Base-by-base conservation (phyloP, 2,888 invertebrate species). In the Ceraclea dissimilis region DNA sequence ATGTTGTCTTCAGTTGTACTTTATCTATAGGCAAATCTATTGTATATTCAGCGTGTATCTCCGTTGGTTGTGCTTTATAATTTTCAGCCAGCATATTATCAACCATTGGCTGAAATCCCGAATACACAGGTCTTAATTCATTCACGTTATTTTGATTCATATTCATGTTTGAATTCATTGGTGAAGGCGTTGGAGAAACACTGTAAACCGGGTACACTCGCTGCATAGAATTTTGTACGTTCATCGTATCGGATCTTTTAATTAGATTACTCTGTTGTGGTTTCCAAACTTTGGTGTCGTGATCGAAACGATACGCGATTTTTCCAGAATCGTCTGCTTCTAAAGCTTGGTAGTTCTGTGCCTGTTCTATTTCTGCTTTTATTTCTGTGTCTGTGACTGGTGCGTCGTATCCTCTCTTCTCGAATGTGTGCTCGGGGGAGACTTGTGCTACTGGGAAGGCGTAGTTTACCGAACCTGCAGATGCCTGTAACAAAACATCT, bases 391-490 rank as follows among this genome's bases (percentile, higher is more conserved):
- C 69, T 69, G 1, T 69, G 65, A 19, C 66, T 69, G 63, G 68
- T 63, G 1, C 68, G 67, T 73, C 72, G 51, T 60, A 53, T 6
- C 57, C 60, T 60, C 78, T 65, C 63, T 72, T 75, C 60, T 77
- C 77, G 54, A 70, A 74, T 63, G 75, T 73, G n/a, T 75, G 75
- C 21, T 71, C 71, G 49, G 67, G 68, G 65, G 54, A 66, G 62
- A 61, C 75, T 71, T 11, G 72, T 63, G 55, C 69, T 78, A 55
- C 8, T 79, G 76, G 2, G 79, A 69, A 60, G 85, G 84, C 89
- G 67, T 89, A 89, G 74, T 82, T 87, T 59, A 88, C 67, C 69
- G 87, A 85, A 72, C 79, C 86, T 64, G 85, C 79, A 65, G 86
- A 86, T 65, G 85, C 80, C 82, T 83, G 70, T 71, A 72, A 72